phyloP scores from a whole-genome alignment of 2,888 invertebrate genomes.

The Hyposoter dolosus region DNA sequence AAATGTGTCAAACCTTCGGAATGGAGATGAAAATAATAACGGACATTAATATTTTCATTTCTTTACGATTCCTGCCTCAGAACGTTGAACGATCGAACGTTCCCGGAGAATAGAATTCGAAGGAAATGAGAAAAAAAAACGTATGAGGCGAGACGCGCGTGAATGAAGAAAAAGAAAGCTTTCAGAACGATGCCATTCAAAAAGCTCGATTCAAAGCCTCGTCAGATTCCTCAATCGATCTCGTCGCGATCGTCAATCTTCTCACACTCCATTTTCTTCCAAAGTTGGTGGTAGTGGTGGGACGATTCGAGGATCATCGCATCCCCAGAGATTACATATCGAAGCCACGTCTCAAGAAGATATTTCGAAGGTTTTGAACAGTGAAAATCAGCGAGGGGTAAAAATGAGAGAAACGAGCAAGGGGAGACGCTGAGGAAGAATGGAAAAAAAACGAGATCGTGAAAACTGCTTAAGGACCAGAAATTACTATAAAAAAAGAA shows the following conservation, averaged over 20 bases:
- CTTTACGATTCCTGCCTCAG: neutral
- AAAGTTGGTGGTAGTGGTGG: neutral
- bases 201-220: slow-evolving; percentile 66
- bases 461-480: slow-evolving; percentile 5
- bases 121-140: neutral
- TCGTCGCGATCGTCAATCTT: slow-evolving; percentile 66
- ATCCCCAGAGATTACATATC: slow-evolving; percentile 64
- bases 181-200: slow-evolving; percentile 51
- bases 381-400: slow-evolving; percentile 37
- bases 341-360: slow-evolving; percentile 48
- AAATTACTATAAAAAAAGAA: slow-evolving; percentile 11
- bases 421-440: too few relatives aligned
- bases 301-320: slow-evolving; percentile 58
- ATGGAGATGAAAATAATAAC: neutral
- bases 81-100: neutral
- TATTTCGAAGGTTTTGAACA: slow-evolving; percentile 59
- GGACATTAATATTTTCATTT: neutral
- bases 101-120: neutral
- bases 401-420: slow-evolving; percentile 29
- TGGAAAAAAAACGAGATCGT: neutral
- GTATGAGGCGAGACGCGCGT: neutral
- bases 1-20: neutral
- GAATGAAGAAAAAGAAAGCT: slow-evolving; percentile 32
- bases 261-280: slow-evolving; percentile 36
- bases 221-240: slow-evolving; percentile 66